These are phyloP conservation scores for Atherinomorus stipes DNA, from an alignment of 2,113 vertebrate genomes.

Conservation along the genomic window DNA sequence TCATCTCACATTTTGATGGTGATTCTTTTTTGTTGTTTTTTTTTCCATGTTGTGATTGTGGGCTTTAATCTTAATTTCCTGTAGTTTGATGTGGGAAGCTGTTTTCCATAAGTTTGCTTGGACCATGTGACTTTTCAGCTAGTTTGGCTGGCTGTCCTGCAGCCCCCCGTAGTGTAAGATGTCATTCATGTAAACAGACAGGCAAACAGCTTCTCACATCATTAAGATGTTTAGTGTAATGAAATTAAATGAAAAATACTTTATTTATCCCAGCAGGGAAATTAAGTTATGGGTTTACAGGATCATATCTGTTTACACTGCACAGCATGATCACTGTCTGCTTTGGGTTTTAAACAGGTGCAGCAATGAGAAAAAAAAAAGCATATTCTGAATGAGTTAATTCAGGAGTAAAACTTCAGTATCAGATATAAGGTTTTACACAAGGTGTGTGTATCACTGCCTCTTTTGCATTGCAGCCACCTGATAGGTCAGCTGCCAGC, in stretches of 20 bases:
- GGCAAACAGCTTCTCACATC: conserved; percentile 31
- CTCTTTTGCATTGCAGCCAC: too few species aligned
- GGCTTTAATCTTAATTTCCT: background rate
- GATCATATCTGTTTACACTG: conserved; percentile 19
- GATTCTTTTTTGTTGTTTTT: background rate
- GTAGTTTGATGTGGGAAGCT: background rate
- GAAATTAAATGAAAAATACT: too few species aligned
- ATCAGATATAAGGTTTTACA: too few species aligned
- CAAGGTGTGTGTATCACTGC: too few species aligned
- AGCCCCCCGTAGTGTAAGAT: background rate
- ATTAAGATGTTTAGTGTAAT: conserved; percentile 60
- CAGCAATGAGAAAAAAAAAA: too few species aligned
- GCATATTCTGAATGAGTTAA: too few species aligned
- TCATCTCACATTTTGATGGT: background rate
- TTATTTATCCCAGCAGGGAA: too few species aligned
- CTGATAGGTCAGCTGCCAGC: too few species aligned
- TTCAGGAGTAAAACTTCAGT: too few species aligned
- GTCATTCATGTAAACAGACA: conserved; percentile 22
- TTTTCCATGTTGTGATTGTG: background rate
- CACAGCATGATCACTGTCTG: too few species aligned
- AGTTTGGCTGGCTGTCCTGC: conserved; percentile 5
- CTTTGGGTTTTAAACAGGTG: too few species aligned
- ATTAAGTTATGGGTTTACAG: too few species aligned
- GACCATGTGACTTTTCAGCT: background rate
- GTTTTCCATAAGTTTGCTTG: background rate